Conservation (phyloP, 30 jellyfish, hydroid and myxozoan genomes). For the Turritopsis rubra region DNA sequence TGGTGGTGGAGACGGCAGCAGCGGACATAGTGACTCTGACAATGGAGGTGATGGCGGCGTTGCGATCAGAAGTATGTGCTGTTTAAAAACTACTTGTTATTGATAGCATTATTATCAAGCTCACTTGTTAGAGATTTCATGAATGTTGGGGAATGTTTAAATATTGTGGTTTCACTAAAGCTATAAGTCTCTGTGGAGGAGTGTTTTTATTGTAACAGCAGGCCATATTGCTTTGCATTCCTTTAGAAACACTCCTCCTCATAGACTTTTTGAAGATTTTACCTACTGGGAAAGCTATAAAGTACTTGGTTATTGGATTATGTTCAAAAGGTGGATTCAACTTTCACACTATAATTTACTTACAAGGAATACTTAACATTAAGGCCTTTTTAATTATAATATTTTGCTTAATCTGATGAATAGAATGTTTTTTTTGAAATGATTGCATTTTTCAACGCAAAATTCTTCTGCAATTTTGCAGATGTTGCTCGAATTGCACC, state of each 20-base stretch:
- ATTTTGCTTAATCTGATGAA: no score
- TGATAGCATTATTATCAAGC: neutral
- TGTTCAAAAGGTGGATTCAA: no score
- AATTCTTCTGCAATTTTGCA: neutral
- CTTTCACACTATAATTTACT: no score
- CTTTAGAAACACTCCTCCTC: no score
- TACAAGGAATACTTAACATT: no score
- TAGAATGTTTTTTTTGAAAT: no score
- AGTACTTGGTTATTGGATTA: no score
- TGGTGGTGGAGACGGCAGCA: slow-evolving; percentile 94
- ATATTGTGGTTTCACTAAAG: neutral
- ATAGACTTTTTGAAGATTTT: neutral
- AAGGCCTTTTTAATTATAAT: no score
- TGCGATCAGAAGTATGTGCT: slow-evolving; percentile 10
- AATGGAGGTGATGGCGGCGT: slow-evolving; percentile 81
- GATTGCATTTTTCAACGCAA: no score
- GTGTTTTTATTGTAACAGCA: no score
- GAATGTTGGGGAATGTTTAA: neutral
- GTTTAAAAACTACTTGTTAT: neutral
- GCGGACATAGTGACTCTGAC: slow-evolving; percentile 91
- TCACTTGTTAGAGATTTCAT: neutral
- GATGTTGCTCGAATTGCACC: neutral
- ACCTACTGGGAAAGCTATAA: neutral
- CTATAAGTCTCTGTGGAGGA: neutral
- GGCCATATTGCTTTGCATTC: no score